Base-by-base conservation (phyloP, 2,113 vertebrate species). In the Vulpes ferrilata region DNA sequence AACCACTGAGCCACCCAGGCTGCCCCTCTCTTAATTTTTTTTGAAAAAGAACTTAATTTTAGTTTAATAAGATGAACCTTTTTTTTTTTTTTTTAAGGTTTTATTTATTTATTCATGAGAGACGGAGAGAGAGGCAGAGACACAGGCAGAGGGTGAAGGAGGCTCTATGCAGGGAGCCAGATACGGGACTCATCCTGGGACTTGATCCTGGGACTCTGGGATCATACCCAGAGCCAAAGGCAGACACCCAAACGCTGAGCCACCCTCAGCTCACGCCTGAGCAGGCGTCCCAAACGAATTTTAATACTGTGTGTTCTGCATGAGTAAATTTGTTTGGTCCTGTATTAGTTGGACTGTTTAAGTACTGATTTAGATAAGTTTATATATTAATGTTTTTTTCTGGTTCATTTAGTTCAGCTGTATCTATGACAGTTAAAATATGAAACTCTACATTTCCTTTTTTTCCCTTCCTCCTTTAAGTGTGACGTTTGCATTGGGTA, bases 31-130 rank as follows among this genome's bases (percentile, higher is more conserved):
- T 64, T 53, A 87, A 43, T 71, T 38, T 80, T 96, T 90, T 78
- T 65, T 73, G 64, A 84, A 48, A 90, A 91, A 93, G 25, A 93
- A 87, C 13, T 55, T 55, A 80, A 64, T 78, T 87, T 83, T 90
- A 88, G 27, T 13, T 55, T 93, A 85, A 91, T 95, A 78, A 96
- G 93, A 35, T 30, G n/a, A 94, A 85, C 43, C 43, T 43, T 43
- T 43, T 43, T 43, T 43, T 43, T n/a, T n/a, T n/a, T 43, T 43
- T 43, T 43, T 43, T 43, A 43, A 43, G 43, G 7, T 43, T 43
- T 43, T 43, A 43, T 43, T 43, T 43, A 43, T 7, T 43, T 43
- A 43, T 43, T 43, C 43, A 43, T 43, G 43, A 43, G 43, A 43
- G 43, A 7, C 43, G 7, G 43, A 43, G 43, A 43, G 43, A 43